Conservation (phyloP, 2,797 vertebrate species). For the Eurystomus glaucurus region DNA sequence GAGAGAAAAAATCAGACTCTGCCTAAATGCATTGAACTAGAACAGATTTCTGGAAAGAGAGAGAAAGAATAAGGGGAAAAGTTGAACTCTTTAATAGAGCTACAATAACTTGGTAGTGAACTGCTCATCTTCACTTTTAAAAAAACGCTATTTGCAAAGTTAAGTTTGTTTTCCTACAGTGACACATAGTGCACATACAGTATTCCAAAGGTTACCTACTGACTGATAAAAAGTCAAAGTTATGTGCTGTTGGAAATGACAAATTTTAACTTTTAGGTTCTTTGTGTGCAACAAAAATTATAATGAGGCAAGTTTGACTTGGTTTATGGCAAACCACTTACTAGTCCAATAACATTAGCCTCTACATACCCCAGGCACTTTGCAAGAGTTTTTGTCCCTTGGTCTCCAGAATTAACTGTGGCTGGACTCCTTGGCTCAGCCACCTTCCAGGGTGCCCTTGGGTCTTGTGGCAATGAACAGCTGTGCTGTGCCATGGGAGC, state of each 20-base stretch:
- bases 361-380: background rate
- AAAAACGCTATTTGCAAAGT: background rate
- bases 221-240: background rate
- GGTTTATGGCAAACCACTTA: background rate
- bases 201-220: background rate
- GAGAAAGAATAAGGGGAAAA: background rate
- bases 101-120: background rate
- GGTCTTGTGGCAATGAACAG: background rate
- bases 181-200: background rate
- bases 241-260: background rate
- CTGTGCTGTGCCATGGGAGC: background rate
- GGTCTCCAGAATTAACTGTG: background rate
- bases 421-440: background rate
- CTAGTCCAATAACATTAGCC: background rate
- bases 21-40: background rate
- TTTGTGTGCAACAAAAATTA: background rate
- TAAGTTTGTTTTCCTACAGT: background rate
- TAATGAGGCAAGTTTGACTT: background rate
- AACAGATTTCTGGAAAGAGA: background rate
- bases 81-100: background rate
- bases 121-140: background rate
- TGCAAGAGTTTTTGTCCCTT: background rate
- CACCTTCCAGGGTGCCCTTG: background rate
- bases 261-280: background rate
- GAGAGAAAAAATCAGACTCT: background rate